A percentile compares a stretch with the other conserved stretches of the same genome.
These are phyloP conservation scores for Ameiurus melas DNA, from an alignment of 2,113 vertebrate species.

Conservation along the genomic window DNA sequence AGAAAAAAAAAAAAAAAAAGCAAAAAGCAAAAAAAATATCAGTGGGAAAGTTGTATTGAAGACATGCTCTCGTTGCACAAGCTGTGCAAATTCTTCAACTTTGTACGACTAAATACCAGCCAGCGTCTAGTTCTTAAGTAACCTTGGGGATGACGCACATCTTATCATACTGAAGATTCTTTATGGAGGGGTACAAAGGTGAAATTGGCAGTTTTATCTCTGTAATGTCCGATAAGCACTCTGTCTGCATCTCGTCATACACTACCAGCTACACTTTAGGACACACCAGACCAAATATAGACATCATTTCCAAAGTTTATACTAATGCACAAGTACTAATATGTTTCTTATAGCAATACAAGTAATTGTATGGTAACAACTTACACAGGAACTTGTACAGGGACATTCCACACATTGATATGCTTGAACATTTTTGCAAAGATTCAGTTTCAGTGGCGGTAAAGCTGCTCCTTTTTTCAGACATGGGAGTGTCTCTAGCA, in stretches of 20 bases:
- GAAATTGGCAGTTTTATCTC: conserved; percentile 17
- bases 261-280: not conserved
- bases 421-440: not conserved
- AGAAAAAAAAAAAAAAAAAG: not conserved
- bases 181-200: conserved; percentile 19
- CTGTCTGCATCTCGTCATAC: not conserved
- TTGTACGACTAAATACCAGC: conserved; percentile 15
- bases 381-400: not conserved
- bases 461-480: not conserved
- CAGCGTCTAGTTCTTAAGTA: not conserved
- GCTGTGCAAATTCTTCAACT: conserved; percentile 19
- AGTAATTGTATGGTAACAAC: not conserved
- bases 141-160: not conserved
- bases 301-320: not conserved
- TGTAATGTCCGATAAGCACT: not conserved
- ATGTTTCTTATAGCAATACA: not conserved
- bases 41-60: not conserved
- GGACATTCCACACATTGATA: not conserved
- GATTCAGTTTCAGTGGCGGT: not conserved
- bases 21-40: not conserved
- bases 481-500: not conserved
- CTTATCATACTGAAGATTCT: not conserved
- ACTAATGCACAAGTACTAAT: not conserved
- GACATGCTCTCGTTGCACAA: conserved; percentile 7
- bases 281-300: not conserved